phyloP scores from a whole-genome alignment of 2,888 invertebrate genomes.

The Hydrotaea cyrtoneurina region DNA sequence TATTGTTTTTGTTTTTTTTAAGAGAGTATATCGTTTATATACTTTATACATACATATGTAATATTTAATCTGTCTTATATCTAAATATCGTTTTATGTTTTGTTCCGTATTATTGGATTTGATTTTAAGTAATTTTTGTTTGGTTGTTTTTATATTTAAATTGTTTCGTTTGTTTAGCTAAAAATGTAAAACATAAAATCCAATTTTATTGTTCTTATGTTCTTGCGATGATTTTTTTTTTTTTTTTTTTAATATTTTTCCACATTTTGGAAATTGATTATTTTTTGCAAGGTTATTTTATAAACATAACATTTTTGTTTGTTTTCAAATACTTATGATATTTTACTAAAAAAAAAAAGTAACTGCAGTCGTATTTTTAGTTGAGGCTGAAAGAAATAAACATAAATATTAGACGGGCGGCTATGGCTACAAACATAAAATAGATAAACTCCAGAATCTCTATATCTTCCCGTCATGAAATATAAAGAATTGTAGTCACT shows the following conservation, averaged over 20 bases:
- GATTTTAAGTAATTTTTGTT: constrained; percentile 23
- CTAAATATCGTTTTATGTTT: constrained; percentile 41
- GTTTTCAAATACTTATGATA: constrained; percentile 41
- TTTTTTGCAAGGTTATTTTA: not conserved
- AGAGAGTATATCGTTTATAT: constrained; percentile 1
- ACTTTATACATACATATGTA: not conserved
- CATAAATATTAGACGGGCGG: not conserved
- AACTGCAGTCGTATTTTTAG: constrained; percentile 62
- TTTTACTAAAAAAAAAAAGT: constrained; percentile 26
- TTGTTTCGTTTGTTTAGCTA: constrained; percentile 10
- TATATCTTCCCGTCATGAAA: no score
- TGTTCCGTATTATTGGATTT: constrained; percentile 51
- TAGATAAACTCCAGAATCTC: no score
- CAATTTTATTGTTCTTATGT: constrained; percentile 59
- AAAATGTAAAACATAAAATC: constrained; percentile 47
- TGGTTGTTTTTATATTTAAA: constrained; percentile 7
- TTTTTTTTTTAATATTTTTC: constrained; percentile 30
- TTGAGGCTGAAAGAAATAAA: constrained; percentile 58
- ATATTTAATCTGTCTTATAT: constrained; percentile 14
- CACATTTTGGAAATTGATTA: not conserved
- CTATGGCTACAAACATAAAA: not conserved
- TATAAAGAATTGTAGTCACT: no score
- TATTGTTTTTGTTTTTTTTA: not conserved
- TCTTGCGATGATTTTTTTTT: constrained; percentile 22
- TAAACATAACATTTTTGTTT: constrained; percentile 19